Evolutionary conservation across 1,140 invertebrate species (phyloP).

Genomic region (Leptonema lineaticorne): DNA sequence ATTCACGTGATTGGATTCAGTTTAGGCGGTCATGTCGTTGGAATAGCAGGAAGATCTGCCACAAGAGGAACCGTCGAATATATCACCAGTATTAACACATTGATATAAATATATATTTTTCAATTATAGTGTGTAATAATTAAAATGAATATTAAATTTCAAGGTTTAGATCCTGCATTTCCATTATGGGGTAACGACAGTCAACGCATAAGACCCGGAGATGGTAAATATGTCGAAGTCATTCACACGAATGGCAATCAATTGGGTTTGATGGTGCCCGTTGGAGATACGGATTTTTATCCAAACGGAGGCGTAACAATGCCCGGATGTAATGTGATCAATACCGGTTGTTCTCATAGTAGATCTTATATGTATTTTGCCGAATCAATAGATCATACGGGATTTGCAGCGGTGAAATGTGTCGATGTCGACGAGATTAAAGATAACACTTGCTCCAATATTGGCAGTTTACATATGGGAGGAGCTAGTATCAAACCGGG

Average conservation of each 20-base stretch:
- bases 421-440: slow-evolving; percentile 42
- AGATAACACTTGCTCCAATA: slow-evolving; percentile 43
- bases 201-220: slow-evolving; percentile 46
- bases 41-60: not conserved
- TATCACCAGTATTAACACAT: not conserved
- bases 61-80: not conserved
- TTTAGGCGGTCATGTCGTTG: slow-evolving; percentile 16
- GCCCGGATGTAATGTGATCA: slow-evolving; percentile 60
- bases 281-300: slow-evolving; percentile 58
- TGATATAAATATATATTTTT: not conserved
- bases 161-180: slow-evolving; percentile 65
- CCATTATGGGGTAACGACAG: slow-evolving; percentile 54
- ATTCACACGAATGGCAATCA: slow-evolving; percentile 63
- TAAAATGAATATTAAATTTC: slow-evolving; percentile 22
- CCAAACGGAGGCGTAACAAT: slow-evolving; percentile 62
- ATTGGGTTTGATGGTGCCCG: slow-evolving; percentile 47
- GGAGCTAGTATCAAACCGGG: slow-evolving; percentile 23
- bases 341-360: slow-evolving; percentile 53
- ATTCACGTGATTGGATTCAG: slow-evolving; percentile 3
- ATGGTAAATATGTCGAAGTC: slow-evolving; percentile 60
- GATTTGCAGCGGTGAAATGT: slow-evolving; percentile 51
- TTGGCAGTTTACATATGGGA: slow-evolving; percentile 46
- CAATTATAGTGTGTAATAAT: not conserved
- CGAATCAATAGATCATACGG: slow-evolving; percentile 54
- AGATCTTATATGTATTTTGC: slow-evolving; percentile 57